Conservation (phyloP, 2,113 vertebrate species). For the human region DNA sequence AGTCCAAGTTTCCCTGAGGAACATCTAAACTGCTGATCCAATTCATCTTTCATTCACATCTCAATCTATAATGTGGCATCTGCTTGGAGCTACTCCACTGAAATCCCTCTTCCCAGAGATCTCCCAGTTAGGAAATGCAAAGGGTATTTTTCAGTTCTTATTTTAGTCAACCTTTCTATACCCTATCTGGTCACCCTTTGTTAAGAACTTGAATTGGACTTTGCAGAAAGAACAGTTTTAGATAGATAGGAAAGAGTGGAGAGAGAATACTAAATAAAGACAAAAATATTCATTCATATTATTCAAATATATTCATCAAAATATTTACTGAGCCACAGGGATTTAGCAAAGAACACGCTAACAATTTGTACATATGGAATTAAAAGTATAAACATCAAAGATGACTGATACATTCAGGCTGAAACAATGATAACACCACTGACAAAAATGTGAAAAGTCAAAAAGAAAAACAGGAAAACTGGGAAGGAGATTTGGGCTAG, state of each 20-base stretch:
- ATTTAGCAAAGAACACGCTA: neutral
- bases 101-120: neutral
- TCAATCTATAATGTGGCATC: neutral
- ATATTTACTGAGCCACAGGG: slow-evolving; percentile 7
- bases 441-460: neutral
- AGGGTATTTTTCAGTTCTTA: neutral
- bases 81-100: neutral
- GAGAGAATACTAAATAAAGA: neutral
- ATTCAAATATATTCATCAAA: slow-evolving; percentile 43
- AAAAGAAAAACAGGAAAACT: neutral
- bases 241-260: neutral
- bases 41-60: slow-evolving; percentile 12
- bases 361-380: neutral
- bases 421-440: neutral
- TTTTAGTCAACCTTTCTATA: neutral
- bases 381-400: neutral
- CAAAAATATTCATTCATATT: neutral
- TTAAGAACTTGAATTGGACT: neutral
- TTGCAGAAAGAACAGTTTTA: neutral
- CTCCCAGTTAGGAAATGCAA: neutral
- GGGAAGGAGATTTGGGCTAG: neutral
- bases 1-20: neutral
- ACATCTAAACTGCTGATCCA: neutral
- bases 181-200: neutral
- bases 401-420: neutral